phyloP scores from a whole-genome alignment of 2,797 vertebrate species.

The Centroberyx gerrardi region DNA sequence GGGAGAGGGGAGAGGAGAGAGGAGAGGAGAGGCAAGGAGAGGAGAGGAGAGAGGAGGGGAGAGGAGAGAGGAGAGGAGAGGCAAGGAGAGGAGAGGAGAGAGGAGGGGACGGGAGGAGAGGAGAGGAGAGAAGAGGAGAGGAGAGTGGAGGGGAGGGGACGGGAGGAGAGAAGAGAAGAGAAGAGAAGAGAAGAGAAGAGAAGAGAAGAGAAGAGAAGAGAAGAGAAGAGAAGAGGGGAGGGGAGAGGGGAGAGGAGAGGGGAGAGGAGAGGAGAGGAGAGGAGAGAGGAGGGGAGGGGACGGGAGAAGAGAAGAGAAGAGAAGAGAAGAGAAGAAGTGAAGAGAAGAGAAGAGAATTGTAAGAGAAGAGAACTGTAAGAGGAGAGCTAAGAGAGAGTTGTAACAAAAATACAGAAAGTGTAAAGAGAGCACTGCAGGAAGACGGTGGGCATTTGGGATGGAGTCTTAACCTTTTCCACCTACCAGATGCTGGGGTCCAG shows the following conservation, averaged over 20 bases:
- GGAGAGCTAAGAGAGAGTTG: no score
- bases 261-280: not conserved
- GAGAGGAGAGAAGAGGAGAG: not conserved
- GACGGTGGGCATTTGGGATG: conserved; percentile 5
- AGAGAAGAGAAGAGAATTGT: not conserved
- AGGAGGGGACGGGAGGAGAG: no score
- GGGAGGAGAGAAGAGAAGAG: not conserved
- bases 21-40: not conserved
- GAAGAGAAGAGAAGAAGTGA: no score
- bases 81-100: not conserved
- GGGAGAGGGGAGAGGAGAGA: not conserved
- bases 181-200: not conserved
- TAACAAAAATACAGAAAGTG: not conserved
- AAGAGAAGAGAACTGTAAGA: not conserved
- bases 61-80: not conserved
- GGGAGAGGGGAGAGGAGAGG: not conserved
- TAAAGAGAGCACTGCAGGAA: not conserved
- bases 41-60: not conserved
- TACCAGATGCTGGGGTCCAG: conserved; percentile 94
- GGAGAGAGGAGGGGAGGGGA: not conserved
- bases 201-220: not conserved
- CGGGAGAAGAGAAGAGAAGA: not conserved
- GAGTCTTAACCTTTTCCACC: conserved; percentile 63
- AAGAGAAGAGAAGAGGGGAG: not conserved
- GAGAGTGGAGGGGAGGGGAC: no score